A percentile compares a stretch with the other conserved stretches of the same genome.
phyloP scores from a whole-genome alignment of 2,113 vertebrate species.

The Plectropomus leopardus region DNA sequence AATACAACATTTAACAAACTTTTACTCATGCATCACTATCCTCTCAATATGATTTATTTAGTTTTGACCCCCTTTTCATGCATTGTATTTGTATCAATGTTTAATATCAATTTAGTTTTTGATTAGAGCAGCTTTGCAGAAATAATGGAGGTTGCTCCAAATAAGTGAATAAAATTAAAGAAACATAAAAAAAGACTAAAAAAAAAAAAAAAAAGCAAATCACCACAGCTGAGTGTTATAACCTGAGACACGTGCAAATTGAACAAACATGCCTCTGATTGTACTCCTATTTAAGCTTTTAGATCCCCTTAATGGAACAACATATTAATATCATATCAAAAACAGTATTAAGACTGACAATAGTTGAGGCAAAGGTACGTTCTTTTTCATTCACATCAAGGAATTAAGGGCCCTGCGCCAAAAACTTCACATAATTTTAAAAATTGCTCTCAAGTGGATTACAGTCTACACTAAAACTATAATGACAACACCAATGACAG shows the following conservation, averaged over 20 bases:
- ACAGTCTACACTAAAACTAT: too few species aligned
- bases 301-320: background rate
- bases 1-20: background rate
- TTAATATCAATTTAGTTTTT: background rate
- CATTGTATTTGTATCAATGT: background rate
- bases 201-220: background rate
- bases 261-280: background rate
- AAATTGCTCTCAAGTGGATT: too few species aligned
- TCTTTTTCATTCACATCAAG: background rate
- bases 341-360: background rate
- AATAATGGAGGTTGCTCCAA: background rate
- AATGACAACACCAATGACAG: too few species aligned
- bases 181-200: background rate
- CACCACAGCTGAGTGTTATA: background rate
- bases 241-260: background rate
- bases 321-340: background rate
- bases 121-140: background rate
- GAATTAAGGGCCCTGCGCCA: too few species aligned
- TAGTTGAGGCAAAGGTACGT: background rate
- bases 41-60: background rate
- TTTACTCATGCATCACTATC: background rate
- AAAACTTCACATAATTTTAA: too few species aligned
- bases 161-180: background rate
- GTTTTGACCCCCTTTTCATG: background rate
- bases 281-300: background rate